These are phyloP conservation scores for Pempheris klunzingeri DNA, from an alignment of 2,797 vertebrate species.

Conservation along the genomic window DNA sequence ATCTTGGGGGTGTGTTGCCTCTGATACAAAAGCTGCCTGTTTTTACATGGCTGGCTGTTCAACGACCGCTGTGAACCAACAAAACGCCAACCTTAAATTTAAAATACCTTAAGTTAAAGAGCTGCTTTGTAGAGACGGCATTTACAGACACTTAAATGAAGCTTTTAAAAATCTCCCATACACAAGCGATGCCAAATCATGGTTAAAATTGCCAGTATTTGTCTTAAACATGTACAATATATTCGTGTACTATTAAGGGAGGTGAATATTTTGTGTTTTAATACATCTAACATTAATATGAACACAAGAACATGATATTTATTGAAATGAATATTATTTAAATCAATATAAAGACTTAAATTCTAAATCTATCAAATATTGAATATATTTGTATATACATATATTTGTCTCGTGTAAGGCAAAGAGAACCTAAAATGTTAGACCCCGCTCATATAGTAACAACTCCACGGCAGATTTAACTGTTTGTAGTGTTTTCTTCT, in stretches of 20 bases:
- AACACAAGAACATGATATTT: neutral
- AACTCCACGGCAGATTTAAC: neutral
- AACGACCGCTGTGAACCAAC: slow-evolving; percentile 54
- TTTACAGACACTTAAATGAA: neutral
- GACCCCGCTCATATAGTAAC: neutral
- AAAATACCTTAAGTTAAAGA: slow-evolving; percentile 14
- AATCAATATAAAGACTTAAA: neutral
- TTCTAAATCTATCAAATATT: neutral
- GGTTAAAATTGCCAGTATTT: neutral
- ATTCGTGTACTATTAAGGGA: neutral
- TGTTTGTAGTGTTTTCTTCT: neutral
- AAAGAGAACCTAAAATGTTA: neutral
- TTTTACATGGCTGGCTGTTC: slow-evolving; percentile 79
- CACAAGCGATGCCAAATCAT: neutral
- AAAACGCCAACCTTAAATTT: slow-evolving; percentile 27
- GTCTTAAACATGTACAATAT: neutral
- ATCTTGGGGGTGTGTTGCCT: slow-evolving; percentile 84
- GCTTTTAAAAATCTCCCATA: neutral
- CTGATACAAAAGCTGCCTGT: slow-evolving; percentile 85
- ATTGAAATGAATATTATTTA: neutral
- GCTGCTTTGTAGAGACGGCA: neutral
- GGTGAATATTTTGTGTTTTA: neutral
- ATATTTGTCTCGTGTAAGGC: neutral
- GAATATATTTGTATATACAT: too few relatives aligned
- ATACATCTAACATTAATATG: neutral